These are phyloP conservation scores for Rhodophaea formosa DNA, from an alignment of 2,888 invertebrate genomes.

Conservation along the genomic window DNA sequence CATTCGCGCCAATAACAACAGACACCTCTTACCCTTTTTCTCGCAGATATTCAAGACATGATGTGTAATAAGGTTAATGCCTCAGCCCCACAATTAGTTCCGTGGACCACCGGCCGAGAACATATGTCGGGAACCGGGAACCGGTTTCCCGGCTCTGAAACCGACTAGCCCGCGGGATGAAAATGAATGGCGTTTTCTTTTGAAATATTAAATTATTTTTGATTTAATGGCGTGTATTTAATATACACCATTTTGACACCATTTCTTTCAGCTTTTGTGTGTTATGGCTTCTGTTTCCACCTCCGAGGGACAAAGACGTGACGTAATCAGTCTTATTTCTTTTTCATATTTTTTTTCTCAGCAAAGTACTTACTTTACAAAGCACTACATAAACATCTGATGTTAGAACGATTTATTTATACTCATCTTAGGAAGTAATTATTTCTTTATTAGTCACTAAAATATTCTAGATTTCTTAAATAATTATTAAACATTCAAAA, in stretches of 20 bases:
- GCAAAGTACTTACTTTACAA: too few relatives aligned
- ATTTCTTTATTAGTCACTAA: too few relatives aligned
- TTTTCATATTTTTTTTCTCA: too few relatives aligned
- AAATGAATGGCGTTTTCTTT: conserved; percentile 7
- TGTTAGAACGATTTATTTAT: too few relatives aligned
- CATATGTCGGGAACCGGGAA: conserved; percentile 38
- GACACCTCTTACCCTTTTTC: neutral
- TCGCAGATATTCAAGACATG: conserved; percentile 5
- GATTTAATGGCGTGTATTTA: neutral
- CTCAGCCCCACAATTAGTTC: conserved; percentile 52
- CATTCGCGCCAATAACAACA: neutral
- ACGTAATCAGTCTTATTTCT: too few relatives aligned
- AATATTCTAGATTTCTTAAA: too few relatives aligned
- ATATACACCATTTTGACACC: neutral
- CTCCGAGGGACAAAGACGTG: too few relatives aligned
- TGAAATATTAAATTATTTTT: neutral
- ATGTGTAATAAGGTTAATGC: conserved; percentile 56
- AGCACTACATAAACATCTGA: too few relatives aligned
- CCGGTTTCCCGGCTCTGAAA: conserved; percentile 35
- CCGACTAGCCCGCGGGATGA: conserved; percentile 17
- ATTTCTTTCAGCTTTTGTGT: neutral
- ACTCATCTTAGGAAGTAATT: too few relatives aligned
- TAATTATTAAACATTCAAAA: too few relatives aligned
- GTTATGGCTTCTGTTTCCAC: too few relatives aligned
- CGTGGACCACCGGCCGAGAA: conserved; percentile 53